phyloP scores from a whole-genome alignment of 2,113 vertebrate species.

The Epinephelus fuscoguttatus region DNA sequence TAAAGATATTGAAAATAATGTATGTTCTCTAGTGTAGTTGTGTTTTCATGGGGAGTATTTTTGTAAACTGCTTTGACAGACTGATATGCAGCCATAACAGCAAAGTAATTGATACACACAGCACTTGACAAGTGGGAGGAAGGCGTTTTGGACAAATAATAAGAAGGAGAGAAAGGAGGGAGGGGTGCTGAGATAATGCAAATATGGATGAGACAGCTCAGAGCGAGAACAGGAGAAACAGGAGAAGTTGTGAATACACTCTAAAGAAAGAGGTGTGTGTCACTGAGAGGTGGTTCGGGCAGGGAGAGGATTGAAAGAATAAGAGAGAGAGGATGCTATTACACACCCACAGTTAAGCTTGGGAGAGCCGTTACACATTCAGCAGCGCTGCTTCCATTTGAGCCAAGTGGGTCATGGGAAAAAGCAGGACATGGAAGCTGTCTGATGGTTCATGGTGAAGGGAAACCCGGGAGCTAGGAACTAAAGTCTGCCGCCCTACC shows the following conservation, averaged over 20 bases:
- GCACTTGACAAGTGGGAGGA: slow-evolving; percentile 26
- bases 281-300: background rate
- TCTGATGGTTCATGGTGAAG: slow-evolving; percentile 20
- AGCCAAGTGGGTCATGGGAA: slow-evolving; percentile 57
- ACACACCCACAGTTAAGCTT: slow-evolving; percentile 45
- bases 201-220: background rate
- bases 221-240: background rate
- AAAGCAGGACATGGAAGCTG: slow-evolving; percentile 32
- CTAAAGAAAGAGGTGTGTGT: background rate
- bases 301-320: slow-evolving; percentile 17
- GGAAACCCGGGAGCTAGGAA: slow-evolving; percentile 24
- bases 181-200: background rate
- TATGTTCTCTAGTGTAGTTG: background rate
- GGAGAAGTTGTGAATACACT: background rate
- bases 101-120: background rate
- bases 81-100: too few relatives aligned
- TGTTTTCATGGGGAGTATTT: background rate
- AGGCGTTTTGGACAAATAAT: slow-evolving; percentile 9
- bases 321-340: slow-evolving; percentile 40
- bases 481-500: background rate
- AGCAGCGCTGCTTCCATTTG: slow-evolving; percentile 6
- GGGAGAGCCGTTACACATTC: slow-evolving; percentile 19
- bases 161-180: background rate
- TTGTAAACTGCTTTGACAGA: background rate
- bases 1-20: background rate